Evolutionary conservation across 2,113 vertebrate genomes (phyloP).

Genomic region (Pampusana beccarii): DNA sequence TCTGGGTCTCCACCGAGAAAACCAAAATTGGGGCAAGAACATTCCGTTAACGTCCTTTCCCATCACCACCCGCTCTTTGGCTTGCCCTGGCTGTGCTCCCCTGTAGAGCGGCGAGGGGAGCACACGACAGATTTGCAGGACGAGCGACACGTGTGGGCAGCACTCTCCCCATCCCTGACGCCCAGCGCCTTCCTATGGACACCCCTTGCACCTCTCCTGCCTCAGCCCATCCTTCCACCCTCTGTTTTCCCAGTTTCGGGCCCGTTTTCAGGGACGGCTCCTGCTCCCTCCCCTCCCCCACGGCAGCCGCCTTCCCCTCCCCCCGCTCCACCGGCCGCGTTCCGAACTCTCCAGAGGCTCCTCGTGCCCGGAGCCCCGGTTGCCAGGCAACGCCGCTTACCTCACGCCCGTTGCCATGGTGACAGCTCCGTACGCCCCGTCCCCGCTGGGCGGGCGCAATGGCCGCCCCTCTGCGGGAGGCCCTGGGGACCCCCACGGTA

Average conservation of each 20-base stretch:
- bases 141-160: not conserved
- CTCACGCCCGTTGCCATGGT: not conserved
- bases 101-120: fast-evolving
- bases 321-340: not conserved
- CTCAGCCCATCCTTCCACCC: not conserved
- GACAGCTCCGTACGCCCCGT: not conserved
- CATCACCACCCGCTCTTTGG: fast-evolving
- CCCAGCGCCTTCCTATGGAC: not conserved
- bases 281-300: not conserved
- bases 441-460: not conserved
- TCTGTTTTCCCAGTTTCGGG: not conserved
- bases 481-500: not conserved
- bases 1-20: not conserved
- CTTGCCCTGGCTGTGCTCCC: not conserved
- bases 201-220: fast-evolving
- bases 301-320: not conserved
- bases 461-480: not conserved
- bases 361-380: not conserved
- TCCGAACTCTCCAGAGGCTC: not conserved
- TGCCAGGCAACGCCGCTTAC: not conserved
- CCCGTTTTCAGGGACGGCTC: not conserved
- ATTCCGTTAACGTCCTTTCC: not conserved
- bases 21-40: not conserved
- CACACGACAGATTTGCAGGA: fast-evolving
- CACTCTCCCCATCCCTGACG: fast-evolving